Evolutionary conservation across 1,140 invertebrate species (phyloP), one percentile per base, ranked within the genome.

Genomic region (Marisa cornuarietis): DNA sequence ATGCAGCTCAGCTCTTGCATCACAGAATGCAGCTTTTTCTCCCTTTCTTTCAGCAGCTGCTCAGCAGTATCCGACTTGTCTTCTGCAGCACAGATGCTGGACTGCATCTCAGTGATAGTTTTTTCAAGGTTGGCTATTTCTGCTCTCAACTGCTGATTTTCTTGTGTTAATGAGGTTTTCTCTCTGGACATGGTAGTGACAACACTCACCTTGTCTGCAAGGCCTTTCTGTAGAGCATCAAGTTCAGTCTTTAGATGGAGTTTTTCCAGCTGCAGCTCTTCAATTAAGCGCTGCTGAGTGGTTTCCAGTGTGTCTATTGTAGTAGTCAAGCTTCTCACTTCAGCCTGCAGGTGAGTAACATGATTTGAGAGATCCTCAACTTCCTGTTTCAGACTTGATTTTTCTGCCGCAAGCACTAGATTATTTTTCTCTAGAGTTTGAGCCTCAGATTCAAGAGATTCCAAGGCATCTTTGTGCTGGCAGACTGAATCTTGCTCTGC

Each of bases 401-500:
- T 51, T 66, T 84, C 82, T 68, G 78, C 75, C 18, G 72, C 66
- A 22, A 83, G 52, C 20, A 62, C 65, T n/a, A 73, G 61, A 11
- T 82, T 84, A 18, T 79, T 79, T 18, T 62, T 31, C 72, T 75
- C 71, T 42, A 80, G 66, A 26, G 61, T 66, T 22, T 79, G 61
- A 65, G 79, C 78, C 78, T 85, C 83, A 54, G 81, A 82, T 49
- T 84, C 83, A 31, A 84, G 54, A 11, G 78, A 71, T 71, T 85
- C 81, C 79, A 85, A 83, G 14, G 79, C 74, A 71, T 82, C 83
- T 71, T 85, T 83, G 26, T 80, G 83, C 13, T 76, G 79, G 18
- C 80, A 79, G n/a, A 81, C 73, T 42, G 78, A 80, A 16, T 79
- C 72, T 22, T 80, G 26, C 51, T 76, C 51, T 20, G 54, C 73